Base-by-base conservation (phyloP, 2,888 invertebrate genomes). In the Celastrina argiolus region DNA sequence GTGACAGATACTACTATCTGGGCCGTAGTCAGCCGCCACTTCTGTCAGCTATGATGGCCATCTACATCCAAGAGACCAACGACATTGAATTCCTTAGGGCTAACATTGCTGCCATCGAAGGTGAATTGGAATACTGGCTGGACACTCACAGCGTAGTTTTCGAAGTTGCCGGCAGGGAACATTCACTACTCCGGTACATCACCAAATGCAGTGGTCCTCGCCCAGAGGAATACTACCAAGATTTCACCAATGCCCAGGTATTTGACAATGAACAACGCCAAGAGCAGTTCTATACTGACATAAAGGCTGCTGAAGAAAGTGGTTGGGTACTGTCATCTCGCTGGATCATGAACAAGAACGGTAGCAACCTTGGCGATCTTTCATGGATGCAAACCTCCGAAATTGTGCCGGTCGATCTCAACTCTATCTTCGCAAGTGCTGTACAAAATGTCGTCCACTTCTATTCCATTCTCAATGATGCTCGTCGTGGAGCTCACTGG, bases 301-400 rank as follows among this genome's bases (percentile, higher is more conserved):
- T 96, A 16, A 95, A 95, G 76, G 94, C 96, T 41, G 96, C 94
- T 0, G 96, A 96, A 3, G 97, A 97, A 83, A 95, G 95, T 59
- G 97, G 97, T 0, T 97, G 96, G 96, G 97, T 97, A 78, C 97
- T 97, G 82, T 96, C 96, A 2, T 92, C 94, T 1, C 93, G 97
- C 26, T 97, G 97, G 97, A 94, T 96, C 75, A 90, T 94, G 66
- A 82, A 81, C 56, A 34, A 72, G 0, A 84, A 92, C 10, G 94
- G 93, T 18, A 91, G 92, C 42, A 93, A 93, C 72, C 85, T 86
- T 69, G 93, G 93, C 67, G 87, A 93, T 73, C 80, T 97, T 67
- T 87, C 92, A 4, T 90, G 94, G 69, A 93, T 96, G 26, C 92
- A 93, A 69, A 94, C 95, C 0, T 91, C 89, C 56, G 83, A 93